Base-by-base conservation (phyloP, 2,797 vertebrate genomes). In the Nannoperca australis region DNA sequence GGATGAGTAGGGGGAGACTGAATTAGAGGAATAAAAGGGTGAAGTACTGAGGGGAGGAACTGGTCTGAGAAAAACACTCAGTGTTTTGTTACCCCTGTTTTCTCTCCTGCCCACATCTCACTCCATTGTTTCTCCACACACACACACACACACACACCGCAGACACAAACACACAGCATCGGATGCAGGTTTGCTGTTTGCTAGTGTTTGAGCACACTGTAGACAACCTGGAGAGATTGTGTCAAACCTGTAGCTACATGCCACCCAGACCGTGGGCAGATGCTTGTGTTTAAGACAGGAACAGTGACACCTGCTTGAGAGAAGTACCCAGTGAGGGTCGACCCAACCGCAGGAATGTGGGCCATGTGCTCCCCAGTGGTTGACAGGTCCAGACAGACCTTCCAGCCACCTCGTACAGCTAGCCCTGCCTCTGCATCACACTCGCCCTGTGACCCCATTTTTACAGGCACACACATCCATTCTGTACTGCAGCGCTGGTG, bases 301-400 rank as follows among this genome's bases (percentile, higher is more conserved):
- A 82, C 73, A 73, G 81, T 76, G 88, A 92, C 91, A 94, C 91
- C 93, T 94, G 91, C 84, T 90, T 68, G 58, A 81, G 44, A 79
- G 71, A 58, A 53, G 45, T 68, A 66, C 74, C 42, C 11, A 15
- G 20, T 20, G 76, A 79, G 71, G 64, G 70, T 81, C 2, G 1
- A 60, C 63, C 77, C 74, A 63, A 15, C 56, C 5, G 14, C 77
- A 87, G 88, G 82, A 92, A 93, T 91, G 87, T 80, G 76, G 83
- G 73, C 84, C 84, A 74, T 32, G 17, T 80, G 61, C 34, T 86
- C 70, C 77, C 61, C 68, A 7, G 73, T 62, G 83, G 71, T 71
- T 40, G 69, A 73, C 58, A 67, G 77, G 66, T 81, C 82, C 88
- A 87, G 82, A 84, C 83, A 86, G 78, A 87, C 81, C 58, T 79